These are phyloP conservation scores for Rhinolophus ferrumequinum DNA, from an alignment of 2,113 vertebrate genomes.

Conservation along the genomic window DNA sequence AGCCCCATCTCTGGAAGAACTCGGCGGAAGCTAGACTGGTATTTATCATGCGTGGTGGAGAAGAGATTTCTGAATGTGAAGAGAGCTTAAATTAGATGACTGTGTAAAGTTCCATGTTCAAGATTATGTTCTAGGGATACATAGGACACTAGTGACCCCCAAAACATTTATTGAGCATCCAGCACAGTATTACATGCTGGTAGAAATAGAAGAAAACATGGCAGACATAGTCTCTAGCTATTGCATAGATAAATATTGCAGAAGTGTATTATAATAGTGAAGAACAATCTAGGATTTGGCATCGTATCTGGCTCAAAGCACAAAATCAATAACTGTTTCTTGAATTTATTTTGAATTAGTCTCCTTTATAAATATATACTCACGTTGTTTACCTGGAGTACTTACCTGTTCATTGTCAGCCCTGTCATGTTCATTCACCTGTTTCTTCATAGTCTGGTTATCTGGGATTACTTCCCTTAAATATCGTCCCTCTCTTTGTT, in stretches of 20 bases:
- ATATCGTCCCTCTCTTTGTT: not conserved
- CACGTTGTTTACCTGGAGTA: not conserved
- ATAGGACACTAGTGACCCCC: not conserved
- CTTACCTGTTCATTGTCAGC: not conserved
- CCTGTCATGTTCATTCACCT: not conserved
- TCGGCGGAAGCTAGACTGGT: not conserved
- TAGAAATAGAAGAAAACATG: not conserved
- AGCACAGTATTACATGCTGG: not conserved
- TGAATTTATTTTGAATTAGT: not conserved
- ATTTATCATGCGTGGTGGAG: not conserved
- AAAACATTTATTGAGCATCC: not conserved
- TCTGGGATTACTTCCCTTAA: not conserved
- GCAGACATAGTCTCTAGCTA: not conserved
- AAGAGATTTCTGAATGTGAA: not conserved
- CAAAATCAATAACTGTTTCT: not conserved
- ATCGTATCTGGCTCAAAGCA: not conserved
- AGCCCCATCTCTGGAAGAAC: not conserved
- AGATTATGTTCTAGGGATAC: not conserved
- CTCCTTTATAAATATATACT: not conserved
- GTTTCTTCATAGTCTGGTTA: not conserved
- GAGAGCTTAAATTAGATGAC: not conserved
- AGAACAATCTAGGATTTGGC: not conserved
- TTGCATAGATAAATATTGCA: not conserved
- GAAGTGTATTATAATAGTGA: not conserved
- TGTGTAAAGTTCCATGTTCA: not conserved